Conservation (phyloP, 2,113 vertebrate genomes). For the Synodontis membranacea region DNA sequence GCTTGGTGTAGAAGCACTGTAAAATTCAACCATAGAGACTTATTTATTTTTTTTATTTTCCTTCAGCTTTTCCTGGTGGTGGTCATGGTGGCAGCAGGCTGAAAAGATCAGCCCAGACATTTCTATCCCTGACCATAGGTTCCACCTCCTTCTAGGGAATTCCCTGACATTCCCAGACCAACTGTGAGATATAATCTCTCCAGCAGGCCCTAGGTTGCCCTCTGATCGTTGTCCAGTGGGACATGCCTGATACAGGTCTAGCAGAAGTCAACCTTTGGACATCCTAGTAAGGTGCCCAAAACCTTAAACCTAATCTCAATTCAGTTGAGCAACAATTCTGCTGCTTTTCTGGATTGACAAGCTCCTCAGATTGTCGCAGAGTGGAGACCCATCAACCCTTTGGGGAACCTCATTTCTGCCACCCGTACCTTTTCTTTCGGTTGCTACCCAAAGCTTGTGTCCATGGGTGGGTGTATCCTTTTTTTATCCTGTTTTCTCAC, state of each 20-base stretch:
- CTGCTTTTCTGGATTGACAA: not conserved
- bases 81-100: not conserved
- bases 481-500: not conserved
- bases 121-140: not conserved
- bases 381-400: not conserved
- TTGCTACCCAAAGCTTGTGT: not conserved
- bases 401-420: not conserved
- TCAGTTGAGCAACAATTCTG: not conserved
- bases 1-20: not conserved
- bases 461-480: not conserved
- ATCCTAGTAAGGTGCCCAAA: not conserved
- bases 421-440: not conserved
- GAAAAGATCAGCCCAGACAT: not conserved
- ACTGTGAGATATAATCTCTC: not conserved
- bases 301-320: not conserved
- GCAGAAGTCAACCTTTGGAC: not conserved
- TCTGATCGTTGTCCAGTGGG: not conserved
- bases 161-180: not conserved
- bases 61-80: not conserved
- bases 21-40: not conserved
- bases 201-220: not conserved
- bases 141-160: not conserved
- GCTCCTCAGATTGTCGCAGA: not conserved
- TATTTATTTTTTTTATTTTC: not conserved
- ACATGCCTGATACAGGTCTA: not conserved